phyloP scores from a whole-genome alignment of 2,113 vertebrate genomes.

The Nothocercus julius region DNA sequence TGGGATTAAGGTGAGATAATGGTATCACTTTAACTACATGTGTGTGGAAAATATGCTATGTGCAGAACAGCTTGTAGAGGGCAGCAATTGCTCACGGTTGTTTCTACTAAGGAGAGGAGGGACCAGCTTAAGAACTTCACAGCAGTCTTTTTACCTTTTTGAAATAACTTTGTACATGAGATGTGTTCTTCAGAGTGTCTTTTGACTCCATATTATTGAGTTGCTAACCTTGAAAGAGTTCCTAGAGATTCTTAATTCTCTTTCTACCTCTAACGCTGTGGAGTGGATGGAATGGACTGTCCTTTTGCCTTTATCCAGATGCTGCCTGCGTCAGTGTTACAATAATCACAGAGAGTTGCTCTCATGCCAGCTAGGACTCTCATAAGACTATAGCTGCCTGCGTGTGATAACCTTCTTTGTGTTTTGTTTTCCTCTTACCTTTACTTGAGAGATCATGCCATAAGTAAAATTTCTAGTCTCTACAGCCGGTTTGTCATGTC shows the following conservation, averaged over 20 bases:
- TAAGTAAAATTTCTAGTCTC: not conserved
- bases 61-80: conserved; percentile 72
- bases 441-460: not conserved
- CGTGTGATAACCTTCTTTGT: not conserved
- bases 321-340: not conserved
- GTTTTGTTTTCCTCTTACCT: not conserved
- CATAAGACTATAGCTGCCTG: not conserved
- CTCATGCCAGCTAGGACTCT: not conserved
- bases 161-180: conserved; percentile 1
- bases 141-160: not conserved
- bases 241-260: not conserved
- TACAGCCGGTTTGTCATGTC: not conserved
- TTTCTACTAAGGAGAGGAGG: not conserved
- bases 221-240: conserved; percentile 2
- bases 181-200: conserved; percentile 26
- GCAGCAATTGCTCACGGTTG: conserved; percentile 72
- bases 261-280: not conserved
- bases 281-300: not conserved
- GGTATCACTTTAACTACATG: conserved; percentile 22
- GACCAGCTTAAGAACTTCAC: not conserved
- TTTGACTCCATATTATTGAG: conserved; percentile 21
- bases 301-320: not conserved
- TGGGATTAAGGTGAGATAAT: conserved; percentile 39
- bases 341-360: not conserved
- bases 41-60: conserved; percentile 33